phyloP scores from a whole-genome alignment of 2,797 vertebrate species.

The Acrossocheilus fasciatus region DNA sequence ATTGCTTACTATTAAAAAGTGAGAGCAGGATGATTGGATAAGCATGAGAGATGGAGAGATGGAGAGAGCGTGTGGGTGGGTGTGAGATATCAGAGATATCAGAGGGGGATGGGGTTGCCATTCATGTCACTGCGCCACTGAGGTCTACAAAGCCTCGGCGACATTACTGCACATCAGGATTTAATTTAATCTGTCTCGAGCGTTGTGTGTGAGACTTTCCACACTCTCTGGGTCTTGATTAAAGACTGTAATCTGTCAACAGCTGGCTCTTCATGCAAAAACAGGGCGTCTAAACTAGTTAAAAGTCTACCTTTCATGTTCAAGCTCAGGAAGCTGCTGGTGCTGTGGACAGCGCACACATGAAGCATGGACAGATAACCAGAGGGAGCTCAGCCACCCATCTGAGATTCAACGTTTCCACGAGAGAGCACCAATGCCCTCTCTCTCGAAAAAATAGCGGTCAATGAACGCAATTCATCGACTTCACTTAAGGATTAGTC shows the following conservation, averaged over 20 bases:
- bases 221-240: constrained; percentile 10
- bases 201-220: neutral
- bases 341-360: constrained; percentile 13
- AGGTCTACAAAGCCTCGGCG: neutral
- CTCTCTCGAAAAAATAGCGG: constrained; percentile 19
- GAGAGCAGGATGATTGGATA: constrained; percentile 12
- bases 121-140: constrained; percentile 29
- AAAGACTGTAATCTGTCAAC: constrained; percentile 1
- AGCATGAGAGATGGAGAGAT: neutral
- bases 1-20: neutral
- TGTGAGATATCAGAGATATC: neutral
- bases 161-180: constrained; percentile 30
- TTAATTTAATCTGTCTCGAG: constrained; percentile 10
- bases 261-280: neutral
- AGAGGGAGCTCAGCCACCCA: constrained; percentile 46
- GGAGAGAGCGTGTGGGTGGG: constrained; percentile 8
- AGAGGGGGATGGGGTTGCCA: constrained; percentile 29
- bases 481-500: constrained; percentile 18
- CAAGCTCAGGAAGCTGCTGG: neutral
- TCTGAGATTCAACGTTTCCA: constrained; percentile 27
- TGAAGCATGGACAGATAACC: constrained; percentile 52
- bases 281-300: constrained; percentile 11
- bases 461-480: neutral
- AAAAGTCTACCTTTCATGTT: constrained; percentile 12
- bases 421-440: neutral